Percentiles rank a stretch among this genome's conserved stretches.
phyloP scores from a whole-genome alignment of 2,888 invertebrate genomes.

The Gymnocheta viridis region DNA sequence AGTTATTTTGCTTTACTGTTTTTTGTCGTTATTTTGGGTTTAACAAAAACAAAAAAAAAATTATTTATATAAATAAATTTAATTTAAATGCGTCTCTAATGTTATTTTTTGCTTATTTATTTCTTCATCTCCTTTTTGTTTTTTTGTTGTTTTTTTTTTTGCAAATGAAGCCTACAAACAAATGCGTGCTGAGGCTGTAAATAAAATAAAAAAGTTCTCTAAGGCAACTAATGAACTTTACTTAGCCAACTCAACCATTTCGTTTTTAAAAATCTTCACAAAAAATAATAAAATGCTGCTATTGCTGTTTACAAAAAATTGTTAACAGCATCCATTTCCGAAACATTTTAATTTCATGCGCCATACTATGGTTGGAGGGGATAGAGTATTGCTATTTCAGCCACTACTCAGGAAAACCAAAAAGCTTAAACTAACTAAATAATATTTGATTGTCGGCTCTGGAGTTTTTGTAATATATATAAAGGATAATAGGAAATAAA shows the following conservation, averaged over 20 bases:
- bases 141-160: neutral
- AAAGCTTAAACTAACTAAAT: constrained; percentile 9
- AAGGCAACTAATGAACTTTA: constrained; percentile 39
- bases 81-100: constrained; percentile 75
- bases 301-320: constrained; percentile 24
- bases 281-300: neutral
- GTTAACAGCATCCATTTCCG: constrained; percentile 22
- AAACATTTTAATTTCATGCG: constrained; percentile 44
- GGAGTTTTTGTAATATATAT: neutral
- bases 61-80: constrained; percentile 79
- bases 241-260: constrained; percentile 14
- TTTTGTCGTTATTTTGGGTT: constrained; percentile 71
- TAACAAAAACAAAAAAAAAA: too few relatives aligned
- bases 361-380: neutral
- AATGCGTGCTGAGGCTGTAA: constrained; percentile 31
- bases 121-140: constrained; percentile 2
- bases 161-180: constrained; percentile 28
- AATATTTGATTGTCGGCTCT: constrained; percentile 21
- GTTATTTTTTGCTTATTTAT: neutral
- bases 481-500: neutral
- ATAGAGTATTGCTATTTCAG: neutral
- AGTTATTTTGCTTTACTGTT: constrained; percentile 42
- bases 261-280: neutral
- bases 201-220: constrained; percentile 21
- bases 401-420: constrained; percentile 1